A percentile compares a stretch with the other conserved stretches of the same genome.
Conservation (phyloP, 1,140 invertebrate genomes). For the Archegozetes longisetosus region DNA sequence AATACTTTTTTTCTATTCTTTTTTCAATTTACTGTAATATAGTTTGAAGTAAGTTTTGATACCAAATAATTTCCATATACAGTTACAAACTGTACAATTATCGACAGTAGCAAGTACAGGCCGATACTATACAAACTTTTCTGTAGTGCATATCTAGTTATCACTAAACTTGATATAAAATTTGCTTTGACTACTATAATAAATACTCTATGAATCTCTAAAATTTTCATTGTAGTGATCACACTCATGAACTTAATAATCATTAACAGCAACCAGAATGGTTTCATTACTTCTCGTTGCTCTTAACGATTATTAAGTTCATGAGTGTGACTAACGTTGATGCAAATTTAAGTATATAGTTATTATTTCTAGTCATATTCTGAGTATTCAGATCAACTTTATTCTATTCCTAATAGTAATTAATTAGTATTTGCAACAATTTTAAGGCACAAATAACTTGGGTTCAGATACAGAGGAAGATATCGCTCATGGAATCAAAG, state of each 20-base stretch:
- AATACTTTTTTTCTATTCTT: background rate
- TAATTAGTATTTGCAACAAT: background rate
- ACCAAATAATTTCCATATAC: too few species aligned
- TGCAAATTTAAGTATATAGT: background rate
- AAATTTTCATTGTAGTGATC: too few species aligned
- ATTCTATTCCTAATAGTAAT: background rate
- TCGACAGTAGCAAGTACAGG: background rate
- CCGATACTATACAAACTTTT: background rate
- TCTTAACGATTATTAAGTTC: background rate
- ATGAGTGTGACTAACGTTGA: background rate
- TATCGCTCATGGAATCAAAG: slow-evolving; percentile 4
- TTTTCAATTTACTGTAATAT: background rate
- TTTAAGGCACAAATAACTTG: slow-evolving; percentile 2
- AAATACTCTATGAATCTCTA: too few species aligned
- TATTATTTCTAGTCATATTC: background rate
- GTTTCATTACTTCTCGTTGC: background rate
- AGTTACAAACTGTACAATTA: background rate
- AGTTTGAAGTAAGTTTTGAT: too few species aligned
- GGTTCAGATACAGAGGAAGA: background rate
- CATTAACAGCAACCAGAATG: background rate
- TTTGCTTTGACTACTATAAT: too few species aligned
- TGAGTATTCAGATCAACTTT: background rate
- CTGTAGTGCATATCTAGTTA: too few species aligned
- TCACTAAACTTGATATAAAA: too few species aligned
- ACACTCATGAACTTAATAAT: background rate